Percentiles rank a stretch among this genome's conserved stretches.
Conservation (phyloP, 1,140 invertebrate species). For the Caenorhabditis tropicalis region DNA sequence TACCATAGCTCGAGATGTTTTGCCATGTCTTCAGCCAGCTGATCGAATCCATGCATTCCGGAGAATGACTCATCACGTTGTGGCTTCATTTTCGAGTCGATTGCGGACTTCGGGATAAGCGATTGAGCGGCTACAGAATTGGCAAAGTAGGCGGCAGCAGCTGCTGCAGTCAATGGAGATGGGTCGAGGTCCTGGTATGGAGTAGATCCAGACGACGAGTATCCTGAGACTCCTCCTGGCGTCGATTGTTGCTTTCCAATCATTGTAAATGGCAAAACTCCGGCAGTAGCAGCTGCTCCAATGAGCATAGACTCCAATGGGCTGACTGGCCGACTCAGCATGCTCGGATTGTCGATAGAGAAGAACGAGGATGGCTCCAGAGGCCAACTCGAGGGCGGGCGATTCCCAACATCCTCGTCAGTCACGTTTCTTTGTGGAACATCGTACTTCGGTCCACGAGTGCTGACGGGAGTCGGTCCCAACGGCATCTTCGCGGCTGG, state of each 20-base stretch:
- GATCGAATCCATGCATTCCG: not conserved
- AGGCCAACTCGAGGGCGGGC: not conserved
- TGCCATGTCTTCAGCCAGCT: not conserved
- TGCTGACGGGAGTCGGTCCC: slow-evolving; percentile 9
- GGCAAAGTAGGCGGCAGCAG: not conserved
- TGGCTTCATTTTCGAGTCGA: not conserved
- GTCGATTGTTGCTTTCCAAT: slow-evolving; percentile 1
- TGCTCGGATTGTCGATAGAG: not conserved
- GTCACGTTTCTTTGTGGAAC: not conserved
- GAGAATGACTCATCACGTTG: not conserved
- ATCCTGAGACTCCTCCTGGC: not conserved
- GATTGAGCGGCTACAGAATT: not conserved
- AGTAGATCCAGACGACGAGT: not conserved
- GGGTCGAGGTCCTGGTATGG: not conserved
- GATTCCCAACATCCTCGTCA: not conserved
- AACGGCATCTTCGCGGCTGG: not conserved
- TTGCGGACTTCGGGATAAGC: not conserved
- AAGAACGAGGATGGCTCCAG: slow-evolving; percentile 28
- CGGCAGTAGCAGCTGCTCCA: not conserved
- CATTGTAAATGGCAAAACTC: not conserved
- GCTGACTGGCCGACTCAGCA: not conserved
- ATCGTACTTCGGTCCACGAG: slow-evolving; percentile 12
- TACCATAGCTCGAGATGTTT: slow-evolving; percentile 18
- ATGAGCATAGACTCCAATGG: slow-evolving; percentile 24
- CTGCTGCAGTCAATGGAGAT: not conserved